Base-by-base conservation (phyloP, 2,797 vertebrate species). In the Sebastes elongatus region DNA sequence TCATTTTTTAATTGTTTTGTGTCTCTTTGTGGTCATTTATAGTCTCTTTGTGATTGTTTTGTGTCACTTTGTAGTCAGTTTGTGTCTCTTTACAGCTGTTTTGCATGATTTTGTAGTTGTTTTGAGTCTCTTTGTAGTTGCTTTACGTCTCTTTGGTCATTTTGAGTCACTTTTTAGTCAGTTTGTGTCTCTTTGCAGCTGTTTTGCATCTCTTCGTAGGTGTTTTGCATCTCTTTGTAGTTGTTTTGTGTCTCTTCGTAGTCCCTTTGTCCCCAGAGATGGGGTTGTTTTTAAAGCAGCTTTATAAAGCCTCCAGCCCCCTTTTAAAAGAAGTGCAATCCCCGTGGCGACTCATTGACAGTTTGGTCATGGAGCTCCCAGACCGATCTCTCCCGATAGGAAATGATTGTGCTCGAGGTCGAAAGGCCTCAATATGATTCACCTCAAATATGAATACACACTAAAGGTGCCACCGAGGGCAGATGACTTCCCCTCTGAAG, bases 381-480 rank as follows among this genome's bases (percentile, higher is more conserved):
- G 3, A 23, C 35, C 3, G 1, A 57, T 33, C 25, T 57, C 57
- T 28, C 23, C 35, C n/a, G 5, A 42, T 52, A 69, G 22, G 32
- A 82, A 82, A 75, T 72, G 7, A 69, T 78, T 65, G 60, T 59
- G 64, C 20, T 59, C 3, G 8, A 33, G 61, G 63, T 83, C 55
- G 30, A 52, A 11, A 62, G 61, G 67, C 49, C 63, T 81, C 49
- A 25, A 70, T 74, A 64, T 80, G 56, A 65, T 73, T 6, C 53
- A 65, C 38, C 55, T 73, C 14, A 70, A 49, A 72, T 32, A 55
- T 74, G 59, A 82, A 69, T 30, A 5, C 18, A 27, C 33, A 18
- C 23, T 61, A 27, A 82, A 55, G 57, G 32, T 71, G 70, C 13
- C 20, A 42, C 27, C 42, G 7, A 3, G 27, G 27, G 64, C 72